These are phyloP conservation scores for Monopterus albus DNA, from an alignment of 2,113 vertebrate genomes.

Conservation along the genomic window DNA sequence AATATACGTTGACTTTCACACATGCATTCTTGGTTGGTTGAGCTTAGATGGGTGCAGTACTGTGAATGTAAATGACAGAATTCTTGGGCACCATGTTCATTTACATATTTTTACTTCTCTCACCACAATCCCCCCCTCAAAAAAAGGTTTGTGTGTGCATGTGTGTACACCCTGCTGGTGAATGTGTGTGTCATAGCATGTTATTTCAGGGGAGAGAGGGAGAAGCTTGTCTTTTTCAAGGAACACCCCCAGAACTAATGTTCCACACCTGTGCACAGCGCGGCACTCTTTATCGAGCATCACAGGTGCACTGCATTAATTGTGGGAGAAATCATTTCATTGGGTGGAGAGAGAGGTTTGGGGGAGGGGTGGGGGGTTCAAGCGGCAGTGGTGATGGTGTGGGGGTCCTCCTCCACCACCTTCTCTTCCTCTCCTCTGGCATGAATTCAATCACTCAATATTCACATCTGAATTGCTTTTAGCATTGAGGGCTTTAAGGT, in stretches of 20 bases:
- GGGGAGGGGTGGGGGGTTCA: not conserved
- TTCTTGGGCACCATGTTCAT: constrained; percentile 79
- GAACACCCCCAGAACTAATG: constrained; percentile 88
- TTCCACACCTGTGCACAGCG: constrained; percentile 88
- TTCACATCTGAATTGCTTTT: constrained; percentile 81
- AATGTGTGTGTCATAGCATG: constrained; percentile 68
- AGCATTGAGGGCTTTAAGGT: constrained; percentile 70
- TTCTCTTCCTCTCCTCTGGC: constrained; percentile 72
- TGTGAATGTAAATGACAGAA: constrained; percentile 81
- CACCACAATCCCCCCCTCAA: constrained; percentile 22
- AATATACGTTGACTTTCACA: constrained; percentile 26
- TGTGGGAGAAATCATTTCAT: constrained; percentile 85
- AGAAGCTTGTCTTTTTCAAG: constrained; percentile 83
- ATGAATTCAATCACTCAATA: constrained; percentile 79
- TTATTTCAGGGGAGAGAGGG: constrained; percentile 72
- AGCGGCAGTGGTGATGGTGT: constrained; percentile 19
- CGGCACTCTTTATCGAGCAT: constrained; percentile 86
- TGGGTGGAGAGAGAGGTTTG: constrained; percentile 35
- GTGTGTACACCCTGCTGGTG: constrained; percentile 22
- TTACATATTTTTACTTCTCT: constrained; percentile 82
- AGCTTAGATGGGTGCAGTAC: constrained; percentile 68
- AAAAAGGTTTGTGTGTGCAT: constrained; percentile 12
- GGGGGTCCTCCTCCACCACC: constrained; percentile 51
- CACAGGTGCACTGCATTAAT: constrained; percentile 88
- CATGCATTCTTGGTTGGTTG: constrained; percentile 55